These are phyloP conservation scores for Chlorops oryzae DNA, from an alignment of 1,140 invertebrate species.

Conservation along the genomic window DNA sequence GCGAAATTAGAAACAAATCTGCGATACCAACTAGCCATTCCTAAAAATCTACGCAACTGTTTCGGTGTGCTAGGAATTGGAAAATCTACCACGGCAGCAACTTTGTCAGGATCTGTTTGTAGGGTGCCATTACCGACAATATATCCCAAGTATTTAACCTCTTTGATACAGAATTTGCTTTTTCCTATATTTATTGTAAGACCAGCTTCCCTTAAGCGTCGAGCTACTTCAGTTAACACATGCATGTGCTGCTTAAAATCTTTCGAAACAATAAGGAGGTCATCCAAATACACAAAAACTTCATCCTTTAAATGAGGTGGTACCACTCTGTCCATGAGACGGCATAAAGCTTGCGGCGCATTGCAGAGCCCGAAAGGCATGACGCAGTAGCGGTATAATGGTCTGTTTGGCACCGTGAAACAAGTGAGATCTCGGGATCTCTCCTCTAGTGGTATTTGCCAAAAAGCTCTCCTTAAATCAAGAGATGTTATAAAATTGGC, in stretches of 20 bases:
- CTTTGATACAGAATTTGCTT: slow-evolving; percentile 18
- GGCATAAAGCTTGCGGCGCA: slow-evolving; percentile 6
- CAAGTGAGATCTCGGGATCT: slow-evolving; percentile 38
- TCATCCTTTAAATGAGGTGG: slow-evolving; percentile 3
- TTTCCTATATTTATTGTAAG: slow-evolving; percentile 21
- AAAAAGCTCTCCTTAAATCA: slow-evolving; percentile 14
- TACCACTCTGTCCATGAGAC: slow-evolving; percentile 8
- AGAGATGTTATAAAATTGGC: slow-evolving; percentile 20
- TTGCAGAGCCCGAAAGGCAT: slow-evolving; percentile 15
- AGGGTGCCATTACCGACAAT: slow-evolving; percentile 35
- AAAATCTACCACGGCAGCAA: slow-evolving; percentile 15
- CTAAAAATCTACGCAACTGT: slow-evolving; percentile 47
- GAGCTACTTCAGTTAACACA: slow-evolving; percentile 22
- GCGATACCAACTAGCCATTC: slow-evolving; percentile 45
- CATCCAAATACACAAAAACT: slow-evolving; percentile 25
- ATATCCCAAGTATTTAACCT: slow-evolving; percentile 22
- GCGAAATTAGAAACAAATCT: slow-evolving; percentile 41
- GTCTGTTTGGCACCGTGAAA: slow-evolving; percentile 31
- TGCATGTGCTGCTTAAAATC: slow-evolving; percentile 41
- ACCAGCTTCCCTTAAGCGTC: slow-evolving; percentile 16
- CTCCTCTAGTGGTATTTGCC: slow-evolving; percentile 22
- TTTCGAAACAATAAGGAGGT: slow-evolving; percentile 34
- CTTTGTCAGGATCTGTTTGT: slow-evolving; percentile 26
- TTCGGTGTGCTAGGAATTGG: slow-evolving; percentile 22
- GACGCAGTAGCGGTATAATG: slow-evolving; percentile 29